Conservation (phyloP, 2,888 invertebrate genomes). For the Melanophora roralis region DNA sequence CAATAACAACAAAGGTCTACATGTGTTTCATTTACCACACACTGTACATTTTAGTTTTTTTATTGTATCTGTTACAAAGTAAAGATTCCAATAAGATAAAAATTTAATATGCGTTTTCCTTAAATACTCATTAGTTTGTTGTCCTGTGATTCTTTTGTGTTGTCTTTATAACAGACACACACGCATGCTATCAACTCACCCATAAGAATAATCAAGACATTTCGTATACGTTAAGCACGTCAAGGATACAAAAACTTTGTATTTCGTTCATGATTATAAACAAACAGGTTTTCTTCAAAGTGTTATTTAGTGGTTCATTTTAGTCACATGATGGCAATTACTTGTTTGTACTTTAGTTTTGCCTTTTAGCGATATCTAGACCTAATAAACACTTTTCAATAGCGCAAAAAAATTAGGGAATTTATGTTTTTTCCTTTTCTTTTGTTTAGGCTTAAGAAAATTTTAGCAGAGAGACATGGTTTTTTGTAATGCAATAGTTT, state of each 20-base stretch:
- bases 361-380: slow-evolving; percentile 49
- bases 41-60: slow-evolving; percentile 7
- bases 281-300: slow-evolving; percentile 13
- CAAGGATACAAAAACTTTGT: not conserved
- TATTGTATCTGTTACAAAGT: slow-evolving; percentile 40
- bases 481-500: not conserved
- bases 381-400: slow-evolving; percentile 72
- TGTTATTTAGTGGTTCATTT: slow-evolving; percentile 35
- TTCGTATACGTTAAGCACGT: not conserved
- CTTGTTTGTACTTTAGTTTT: slow-evolving; percentile 10
- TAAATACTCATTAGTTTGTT: slow-evolving; percentile 70
- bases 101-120: slow-evolving; percentile 71
- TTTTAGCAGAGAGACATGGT: not conserved
- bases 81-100: slow-evolving; percentile 66
- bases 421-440: not conserved
- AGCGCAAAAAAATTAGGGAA: slow-evolving; percentile 62
- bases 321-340: slow-evolving; percentile 68
- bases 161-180: slow-evolving; percentile 28
- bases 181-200: not conserved
- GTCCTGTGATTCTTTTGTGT: slow-evolving; percentile 18
- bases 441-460: not conserved
- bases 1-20: slow-evolving; percentile 40
- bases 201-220: slow-evolving; percentile 14
- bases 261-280: not conserved
- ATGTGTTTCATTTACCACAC: not conserved